Conservation (phyloP, 2,888 invertebrate genomes). For the Bembecia ichneumoniformis region DNA sequence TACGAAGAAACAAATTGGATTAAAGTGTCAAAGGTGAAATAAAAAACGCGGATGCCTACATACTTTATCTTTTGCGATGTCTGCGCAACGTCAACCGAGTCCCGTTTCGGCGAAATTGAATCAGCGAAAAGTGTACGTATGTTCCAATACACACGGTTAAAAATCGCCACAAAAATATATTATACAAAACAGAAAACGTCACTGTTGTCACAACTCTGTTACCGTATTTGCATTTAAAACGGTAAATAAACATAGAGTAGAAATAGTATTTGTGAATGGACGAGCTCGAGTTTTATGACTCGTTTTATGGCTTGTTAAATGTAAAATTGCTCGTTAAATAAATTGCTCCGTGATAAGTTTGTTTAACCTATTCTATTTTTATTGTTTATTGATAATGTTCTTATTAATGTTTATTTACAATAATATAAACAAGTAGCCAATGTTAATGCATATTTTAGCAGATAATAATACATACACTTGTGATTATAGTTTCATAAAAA, state of each 20-base stretch:
- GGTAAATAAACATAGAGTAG: slow-evolving; percentile 59
- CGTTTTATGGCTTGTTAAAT: slow-evolving; percentile 67
- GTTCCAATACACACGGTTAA: slow-evolving; percentile 22
- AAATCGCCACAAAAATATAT: slow-evolving; percentile 20
- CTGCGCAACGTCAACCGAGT: slow-evolving; percentile 45
- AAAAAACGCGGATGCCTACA: slow-evolving; percentile 47
- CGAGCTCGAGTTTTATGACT: slow-evolving; percentile 56
- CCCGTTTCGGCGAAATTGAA: slow-evolving; percentile 19
- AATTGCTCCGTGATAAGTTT: slow-evolving; percentile 47
- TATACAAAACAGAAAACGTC: slow-evolving; percentile 34
- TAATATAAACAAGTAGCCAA: too few species aligned
- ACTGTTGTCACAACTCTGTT: slow-evolving; percentile 25
- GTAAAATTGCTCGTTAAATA: slow-evolving; percentile 64
- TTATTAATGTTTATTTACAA: too few species aligned
- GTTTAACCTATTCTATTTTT: slow-evolving; percentile 14
- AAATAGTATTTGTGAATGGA: slow-evolving; percentile 56
- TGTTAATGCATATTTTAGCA: too few species aligned
- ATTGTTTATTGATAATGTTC: too few species aligned
- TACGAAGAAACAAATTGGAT: slow-evolving; percentile 69
- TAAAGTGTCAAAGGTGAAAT: slow-evolving; percentile 72
- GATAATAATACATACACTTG: too few species aligned
- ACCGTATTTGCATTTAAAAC: slow-evolving; percentile 67
- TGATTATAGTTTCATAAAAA: too few species aligned
- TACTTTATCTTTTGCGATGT: slow-evolving; percentile 50
- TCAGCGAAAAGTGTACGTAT: slow-evolving; percentile 15